Base-by-base conservation (phyloP, 37 sponge, comb jelly and placozoan genomes). In the Dysidea cf. avara region DNA sequence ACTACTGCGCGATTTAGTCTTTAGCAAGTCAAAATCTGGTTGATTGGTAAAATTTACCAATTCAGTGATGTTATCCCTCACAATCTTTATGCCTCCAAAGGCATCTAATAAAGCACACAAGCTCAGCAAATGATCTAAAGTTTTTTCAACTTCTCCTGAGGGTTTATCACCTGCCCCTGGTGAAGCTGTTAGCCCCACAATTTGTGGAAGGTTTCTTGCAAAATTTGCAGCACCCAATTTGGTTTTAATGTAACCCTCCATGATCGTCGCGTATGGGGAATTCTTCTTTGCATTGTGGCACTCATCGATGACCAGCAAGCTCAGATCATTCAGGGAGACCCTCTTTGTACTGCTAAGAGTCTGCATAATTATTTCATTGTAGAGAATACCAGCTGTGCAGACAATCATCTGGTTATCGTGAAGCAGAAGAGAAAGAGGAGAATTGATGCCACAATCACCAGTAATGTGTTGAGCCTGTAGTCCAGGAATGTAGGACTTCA, bases 261-360 rank as follows among this genome's bases (percentile, higher is more conserved):
- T 85, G 54, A 85, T 33, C 6, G 35, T 50, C 12, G 76, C 84
- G 38, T 94, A 49, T 34, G 81, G 69, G 43, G 83, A 66, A 54
- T 61, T 68, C 30, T 83, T 79, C 55, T 61, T 58, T 14, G 91
- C 69, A 40, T 89, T 76, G 63, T 94, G 95, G 59, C 95, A 94
- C 63, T 94, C 95, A 64, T 94, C 95, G 17, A 90, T 31, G 16
- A 94, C 68, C 37, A 94, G 65, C n/a, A 94, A 64, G 61, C 61
- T 83, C 7, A 89, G 46, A n/a, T n/a, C n/a, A n/a, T n/a, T n/a
- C n/a, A n/a, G n/a, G n/a, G n/a, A n/a, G n/a, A n/a, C n/a, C n/a
- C n/a, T n/a, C n/a, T n/a, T n/a, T n/a, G n/a, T n/a, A n/a, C n/a
- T n/a, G n/a, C n/a, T n/a, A n/a, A n/a, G n/a, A n/a, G n/a, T n/a